Evolutionary conservation across 1,140 invertebrate species (phyloP), one percentile per base, ranked within the genome.

Genomic region (Meloidogyne floridensis): DNA sequence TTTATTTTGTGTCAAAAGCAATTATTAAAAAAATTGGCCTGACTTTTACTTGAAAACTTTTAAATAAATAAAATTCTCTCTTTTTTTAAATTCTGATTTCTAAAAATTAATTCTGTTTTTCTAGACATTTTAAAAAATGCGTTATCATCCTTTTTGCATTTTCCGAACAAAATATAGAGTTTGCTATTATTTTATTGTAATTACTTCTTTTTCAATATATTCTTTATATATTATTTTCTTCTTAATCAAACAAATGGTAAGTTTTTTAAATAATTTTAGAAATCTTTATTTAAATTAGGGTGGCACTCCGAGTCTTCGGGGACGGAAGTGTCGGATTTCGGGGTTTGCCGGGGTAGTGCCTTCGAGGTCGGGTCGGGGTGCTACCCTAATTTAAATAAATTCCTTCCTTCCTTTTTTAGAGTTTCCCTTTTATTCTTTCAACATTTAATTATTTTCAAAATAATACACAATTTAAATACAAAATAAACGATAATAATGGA

Each of bases 401-500:
- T 47, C 7, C 8, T n/a, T 32, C 2, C 32, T 20, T 20, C 32
- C 2, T 32, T 32, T 32, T n/a, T n/a, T 75, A 18, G n/a, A 75
- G n/a, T 47, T 53, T 53, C 18, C 42, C 74, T 75, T 75, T 53
- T 75, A 1, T 42, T 53, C 54, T 42, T 77, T 11, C 75, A 20
- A 3, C 10, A 69, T 70, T 42, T 15, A 42, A 42, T 59, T 20
- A 69, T 65, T 5, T 65, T 53, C 13, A 32, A 43, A 56, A 75
- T 47, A 75, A 47, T 75, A 32, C 76, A 42, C 47, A 69, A 72
- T 79, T 79, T 72, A 79, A 79, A 70, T 42, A 79, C 18, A 69
- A 72, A 71, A 70, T 79, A 11, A 79, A 72, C 43, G 77, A 79
- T 51, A 9, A 54, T 7, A 71, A 54, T 3, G 79, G 79, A 6